These are phyloP conservation scores for Potamarius usumacintae DNA, from an alignment of 2,113 vertebrate species.

Conservation along the genomic window DNA sequence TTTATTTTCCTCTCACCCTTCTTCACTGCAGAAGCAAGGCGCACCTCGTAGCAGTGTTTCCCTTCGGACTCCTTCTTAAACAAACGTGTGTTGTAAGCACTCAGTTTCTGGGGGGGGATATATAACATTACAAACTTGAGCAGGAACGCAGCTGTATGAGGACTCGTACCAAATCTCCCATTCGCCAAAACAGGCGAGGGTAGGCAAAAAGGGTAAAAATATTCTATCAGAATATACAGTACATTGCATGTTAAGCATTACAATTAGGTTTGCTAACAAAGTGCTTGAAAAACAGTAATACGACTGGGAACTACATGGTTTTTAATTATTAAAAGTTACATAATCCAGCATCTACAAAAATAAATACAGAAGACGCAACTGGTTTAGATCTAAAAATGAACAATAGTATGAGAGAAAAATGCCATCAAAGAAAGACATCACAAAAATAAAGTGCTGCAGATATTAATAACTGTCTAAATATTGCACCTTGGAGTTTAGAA, in stretches of 20 bases:
- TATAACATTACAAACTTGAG: constrained; percentile 22
- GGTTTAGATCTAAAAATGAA: not conserved
- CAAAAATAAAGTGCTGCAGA: not conserved
- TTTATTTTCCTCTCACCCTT: constrained; percentile 72
- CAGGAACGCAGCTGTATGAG: not conserved
- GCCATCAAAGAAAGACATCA: not conserved
- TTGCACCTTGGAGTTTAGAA: constrained; percentile 84
- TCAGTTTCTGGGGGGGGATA: constrained; percentile 76
- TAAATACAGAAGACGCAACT: not conserved
- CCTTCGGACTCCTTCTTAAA: constrained; percentile 77
- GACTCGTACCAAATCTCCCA: not conserved
- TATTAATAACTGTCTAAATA: not conserved
- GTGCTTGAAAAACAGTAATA: not conserved
- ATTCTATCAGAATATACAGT: no score
- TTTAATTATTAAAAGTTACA: not conserved
- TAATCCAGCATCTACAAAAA: not conserved
- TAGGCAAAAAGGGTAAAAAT: not conserved
- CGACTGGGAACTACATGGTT: not conserved
- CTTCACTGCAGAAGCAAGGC: constrained; percentile 82
- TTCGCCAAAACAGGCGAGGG: not conserved
- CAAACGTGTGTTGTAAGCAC: constrained; percentile 89
- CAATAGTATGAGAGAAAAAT: not conserved
- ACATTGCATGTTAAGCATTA: not conserved
- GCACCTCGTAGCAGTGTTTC: constrained; percentile 80
- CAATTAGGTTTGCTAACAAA: not conserved